phyloP scores from a whole-genome alignment of 2,113 vertebrate species.

The Lipotes vexillifer region DNA sequence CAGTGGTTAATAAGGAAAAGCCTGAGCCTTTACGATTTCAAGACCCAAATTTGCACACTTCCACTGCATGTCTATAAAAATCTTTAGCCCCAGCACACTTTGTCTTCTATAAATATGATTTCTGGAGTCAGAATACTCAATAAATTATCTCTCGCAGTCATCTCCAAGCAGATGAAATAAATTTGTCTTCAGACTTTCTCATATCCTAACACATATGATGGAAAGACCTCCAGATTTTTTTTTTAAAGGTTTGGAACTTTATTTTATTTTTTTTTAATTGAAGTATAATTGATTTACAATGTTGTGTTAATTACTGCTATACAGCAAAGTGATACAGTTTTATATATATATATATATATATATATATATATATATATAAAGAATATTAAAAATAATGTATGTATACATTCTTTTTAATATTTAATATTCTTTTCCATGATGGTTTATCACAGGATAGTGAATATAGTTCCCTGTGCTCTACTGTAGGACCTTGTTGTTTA shows the following conservation, averaged over 20 bases:
- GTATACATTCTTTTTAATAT: too few species aligned
- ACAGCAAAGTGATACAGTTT: background rate
- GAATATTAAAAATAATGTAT: too few species aligned
- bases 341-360: background rate
- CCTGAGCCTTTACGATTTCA: background rate
- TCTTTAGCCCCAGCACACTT: background rate
- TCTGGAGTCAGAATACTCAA: background rate
- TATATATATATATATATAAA: background rate
- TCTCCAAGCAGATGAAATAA: background rate
- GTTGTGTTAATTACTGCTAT: background rate
- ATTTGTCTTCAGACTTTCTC: background rate
- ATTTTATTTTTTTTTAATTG: background rate
- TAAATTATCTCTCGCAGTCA: background rate
- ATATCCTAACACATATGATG: fast-evolving
- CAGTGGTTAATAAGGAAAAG: background rate
- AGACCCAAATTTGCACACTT: background rate
- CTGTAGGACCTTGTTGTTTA: too few species aligned
- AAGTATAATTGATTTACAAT: background rate
- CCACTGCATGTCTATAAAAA: background rate
- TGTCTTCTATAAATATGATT: background rate
- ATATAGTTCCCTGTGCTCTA: too few species aligned
- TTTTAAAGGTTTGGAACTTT: background rate
- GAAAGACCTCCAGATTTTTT: background rate
- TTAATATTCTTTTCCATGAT: too few species aligned
- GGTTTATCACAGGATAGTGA: too few species aligned